These are phyloP conservation scores for Nasua narica DNA, from an alignment of 2,797 vertebrate species.

Conservation along the genomic window DNA sequence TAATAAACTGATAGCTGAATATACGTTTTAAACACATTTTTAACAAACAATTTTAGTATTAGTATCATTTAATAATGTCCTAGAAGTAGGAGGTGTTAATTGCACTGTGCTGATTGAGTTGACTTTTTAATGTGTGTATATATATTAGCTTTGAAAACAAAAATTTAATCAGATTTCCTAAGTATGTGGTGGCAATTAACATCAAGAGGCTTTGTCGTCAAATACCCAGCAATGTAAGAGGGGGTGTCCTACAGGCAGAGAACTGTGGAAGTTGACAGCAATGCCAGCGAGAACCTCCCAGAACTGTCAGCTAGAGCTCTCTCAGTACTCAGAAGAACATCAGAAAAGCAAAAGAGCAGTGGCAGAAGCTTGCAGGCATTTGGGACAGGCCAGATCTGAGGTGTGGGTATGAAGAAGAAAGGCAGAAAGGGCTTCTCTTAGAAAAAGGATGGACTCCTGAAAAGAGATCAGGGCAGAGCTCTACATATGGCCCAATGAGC, in stretches of 20 bases:
- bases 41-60: not conserved
- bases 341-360: not conserved
- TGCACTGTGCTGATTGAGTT: not conserved
- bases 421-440: not conserved
- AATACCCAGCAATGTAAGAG: not conserved
- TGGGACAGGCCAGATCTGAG: not conserved
- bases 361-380: not conserved
- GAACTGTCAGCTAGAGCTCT: rapidly evolving
- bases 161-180: not conserved
- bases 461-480: rapidly evolving
- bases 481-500: rapidly evolving
- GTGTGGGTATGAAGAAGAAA: not conserved
- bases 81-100: not conserved
- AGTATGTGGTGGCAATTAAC: not conserved
- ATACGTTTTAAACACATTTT: not conserved
- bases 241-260: rapidly evolving
- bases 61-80: not conserved
- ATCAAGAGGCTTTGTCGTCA: not conserved
- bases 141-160: not conserved
- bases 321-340: not conserved
- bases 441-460: not conserved
- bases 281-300: not conserved
- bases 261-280: rapidly evolving
- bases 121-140: not conserved
- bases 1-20: not conserved